Base-by-base conservation (phyloP, 2,113 vertebrate genomes). In the Microcebus lehilahytsara region DNA sequence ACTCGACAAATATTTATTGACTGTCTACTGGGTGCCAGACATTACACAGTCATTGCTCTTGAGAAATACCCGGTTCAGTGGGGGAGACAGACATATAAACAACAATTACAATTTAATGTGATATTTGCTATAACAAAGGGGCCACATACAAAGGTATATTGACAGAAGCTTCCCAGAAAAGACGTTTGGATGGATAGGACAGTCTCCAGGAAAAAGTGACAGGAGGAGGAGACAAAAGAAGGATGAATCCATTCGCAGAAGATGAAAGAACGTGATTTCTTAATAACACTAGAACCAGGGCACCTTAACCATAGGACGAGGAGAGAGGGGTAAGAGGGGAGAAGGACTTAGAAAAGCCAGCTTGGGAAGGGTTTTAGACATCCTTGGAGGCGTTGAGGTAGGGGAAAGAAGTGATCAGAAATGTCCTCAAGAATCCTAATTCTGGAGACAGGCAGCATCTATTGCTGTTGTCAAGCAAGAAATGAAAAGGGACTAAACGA, bases 1-100 rank as follows among this genome's bases (percentile, higher is more conserved):
- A 79, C 37, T 77, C 42, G 37, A 46, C n/a, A 92, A 84, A 93
- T 85, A 91, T 79, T 84, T 95, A 93, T 58, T 88, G 77, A 66
- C 37, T 72, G 67, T 85, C 56, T 96, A 27, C 60, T 56, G 22
- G 49, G 71, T 93, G 58, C 81, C 91, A 95, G 78, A 87, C 80
- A 71, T 77, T 80, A 89, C 23, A 11, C 37, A 66, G 85, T 90
- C 56, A 80, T 14, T 34, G 30, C 85, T 94, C 91, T 91, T 91
- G 58, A 93, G 89, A 94, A 94, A 97, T 7, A 78, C 12, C 85
- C 11, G 51, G 22, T 72, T 85, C 91, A 79, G 5, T 37, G 37
- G 22, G 53, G 56, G 25, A 78, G 77, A 88, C 53, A 93, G 85
- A 81, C 46, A 72, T 32, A 72, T n/a, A 90, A 46, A 78, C 34